These are phyloP conservation scores for Pelobates fuscus DNA, from an alignment of 2,113 vertebrate genomes.

Conservation along the genomic window DNA sequence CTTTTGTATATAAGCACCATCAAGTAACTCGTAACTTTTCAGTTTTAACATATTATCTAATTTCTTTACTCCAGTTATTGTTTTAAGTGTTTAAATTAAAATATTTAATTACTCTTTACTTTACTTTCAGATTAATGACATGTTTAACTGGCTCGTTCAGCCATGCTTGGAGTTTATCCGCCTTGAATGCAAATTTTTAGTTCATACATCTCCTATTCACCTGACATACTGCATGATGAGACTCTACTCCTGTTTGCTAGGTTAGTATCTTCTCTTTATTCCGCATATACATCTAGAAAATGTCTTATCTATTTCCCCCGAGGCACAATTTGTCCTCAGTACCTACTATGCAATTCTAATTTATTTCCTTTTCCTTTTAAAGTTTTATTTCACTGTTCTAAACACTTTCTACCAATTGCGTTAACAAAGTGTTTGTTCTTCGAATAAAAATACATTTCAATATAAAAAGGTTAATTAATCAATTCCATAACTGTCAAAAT, in stretches of 20 bases:
- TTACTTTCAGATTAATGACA: constrained; percentile 72
- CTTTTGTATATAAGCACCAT: neutral
- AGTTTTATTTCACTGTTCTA: too few species aligned
- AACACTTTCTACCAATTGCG: too few species aligned
- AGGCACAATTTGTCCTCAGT: too few species aligned
- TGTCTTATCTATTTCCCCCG: too few species aligned
- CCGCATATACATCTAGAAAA: neutral
- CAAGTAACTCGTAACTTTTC: neutral
- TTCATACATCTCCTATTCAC: constrained; percentile 83
- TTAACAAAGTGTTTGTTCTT: too few species aligned
- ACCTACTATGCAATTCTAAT: too few species aligned
- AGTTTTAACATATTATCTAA: constrained; percentile 6
- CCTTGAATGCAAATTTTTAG: constrained; percentile 72
- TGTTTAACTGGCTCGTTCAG: constrained; percentile 87
- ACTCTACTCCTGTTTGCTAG: constrained; percentile 81
- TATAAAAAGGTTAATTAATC: too few species aligned
- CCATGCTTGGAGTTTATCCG: constrained; percentile 84
- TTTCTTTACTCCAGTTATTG: neutral
- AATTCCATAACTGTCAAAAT: too few species aligned
- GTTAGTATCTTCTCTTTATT: constrained; percentile 63
- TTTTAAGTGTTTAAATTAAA: neutral
- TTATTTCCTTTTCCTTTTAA: too few species aligned
- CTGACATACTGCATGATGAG: constrained; percentile 81
- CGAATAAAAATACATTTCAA: too few species aligned
- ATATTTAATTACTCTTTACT: constrained; percentile 47